phyloP scores from a whole-genome alignment of 2,113 vertebrate genomes.

The Pristiophorus japonicus region DNA sequence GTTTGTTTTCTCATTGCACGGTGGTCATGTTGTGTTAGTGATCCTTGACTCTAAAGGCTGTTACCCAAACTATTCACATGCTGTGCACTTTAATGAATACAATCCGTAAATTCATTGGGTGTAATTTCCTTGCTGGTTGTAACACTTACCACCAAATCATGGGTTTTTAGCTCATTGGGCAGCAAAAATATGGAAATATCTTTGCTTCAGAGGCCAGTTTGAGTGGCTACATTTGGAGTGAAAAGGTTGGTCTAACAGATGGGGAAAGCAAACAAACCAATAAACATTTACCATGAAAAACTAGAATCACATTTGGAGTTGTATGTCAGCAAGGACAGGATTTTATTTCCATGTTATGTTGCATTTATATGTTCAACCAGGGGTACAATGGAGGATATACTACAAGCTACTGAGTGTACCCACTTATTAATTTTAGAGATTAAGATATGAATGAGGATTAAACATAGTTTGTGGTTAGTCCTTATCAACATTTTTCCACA shows the following conservation, averaged over 20 bases:
- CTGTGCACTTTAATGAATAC: neutral
- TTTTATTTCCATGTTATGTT: neutral
- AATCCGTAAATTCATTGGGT: neutral
- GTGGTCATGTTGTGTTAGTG: neutral
- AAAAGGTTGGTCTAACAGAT: neutral
- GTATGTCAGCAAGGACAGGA: neutral
- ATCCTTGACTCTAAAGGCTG: neutral
- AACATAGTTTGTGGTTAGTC: neutral
- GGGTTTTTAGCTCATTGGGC: neutral
- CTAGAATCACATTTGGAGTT: neutral
- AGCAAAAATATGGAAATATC: neutral
- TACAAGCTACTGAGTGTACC: neutral
- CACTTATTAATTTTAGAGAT: neutral
- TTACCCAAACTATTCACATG: neutral
- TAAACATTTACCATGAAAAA: too few species aligned
- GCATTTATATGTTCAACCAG: neutral
- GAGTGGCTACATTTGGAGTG: neutral
- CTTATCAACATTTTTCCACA: neutral
- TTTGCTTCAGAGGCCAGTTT: neutral
- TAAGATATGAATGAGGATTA: neutral
- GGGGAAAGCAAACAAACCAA: too few species aligned
- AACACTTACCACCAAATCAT: neutral
- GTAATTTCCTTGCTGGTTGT: neutral
- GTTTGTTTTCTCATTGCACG: neutral
- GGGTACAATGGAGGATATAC: neutral